Base-by-base conservation (phyloP, 2,113 vertebrate species). In the Nesogale talazaci region DNA sequence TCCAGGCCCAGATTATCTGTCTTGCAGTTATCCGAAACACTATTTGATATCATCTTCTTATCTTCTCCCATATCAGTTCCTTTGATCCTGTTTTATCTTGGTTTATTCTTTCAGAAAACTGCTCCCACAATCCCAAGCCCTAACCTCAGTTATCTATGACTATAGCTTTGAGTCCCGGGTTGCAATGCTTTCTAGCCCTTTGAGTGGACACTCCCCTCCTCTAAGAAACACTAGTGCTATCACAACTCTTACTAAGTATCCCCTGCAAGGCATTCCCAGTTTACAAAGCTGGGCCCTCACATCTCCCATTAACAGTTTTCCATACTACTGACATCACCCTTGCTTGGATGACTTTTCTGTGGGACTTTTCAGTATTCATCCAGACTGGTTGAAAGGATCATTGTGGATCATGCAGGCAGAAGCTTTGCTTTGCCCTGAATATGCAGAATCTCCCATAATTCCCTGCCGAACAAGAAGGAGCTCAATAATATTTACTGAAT, bases 341-440 rank as follows among this genome's bases (percentile, higher is more conserved):
- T 88, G 83, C 83, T 86, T 76, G 74, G 80, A 15, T 85, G 70
- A 90, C 29, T 90, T 88, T 81, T 87, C 19, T 42, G 2, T 29
- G 52, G 83, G 70, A 46, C 42, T 10, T 52, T 52, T 52, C 46
- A 52, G 46, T 11, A 36, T 2, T 6, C 27, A n/a, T 94, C 38
- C n/a, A 56, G 17, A 70, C 8, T 70, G 12, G 17, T 5, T 61
- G 17, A 89, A 23, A 77, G 61, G 76, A n/a, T 79, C 42, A 77
- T 1, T 87, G 36, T 72, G 69, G 76, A 29, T 79, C 52, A 77
- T 2, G 22, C 0, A 83, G 67, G 22, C 14, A 56, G 31, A 31
- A 2, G 31, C 15, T 77, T 77, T 38, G 1, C 27, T 91, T 52
- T 91, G 38, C 36, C 91, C 4, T 63, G 42, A 83, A 72, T 67